Base-by-base conservation (phyloP, 2,888 invertebrate genomes). In the Thereva nobilitata region DNA sequence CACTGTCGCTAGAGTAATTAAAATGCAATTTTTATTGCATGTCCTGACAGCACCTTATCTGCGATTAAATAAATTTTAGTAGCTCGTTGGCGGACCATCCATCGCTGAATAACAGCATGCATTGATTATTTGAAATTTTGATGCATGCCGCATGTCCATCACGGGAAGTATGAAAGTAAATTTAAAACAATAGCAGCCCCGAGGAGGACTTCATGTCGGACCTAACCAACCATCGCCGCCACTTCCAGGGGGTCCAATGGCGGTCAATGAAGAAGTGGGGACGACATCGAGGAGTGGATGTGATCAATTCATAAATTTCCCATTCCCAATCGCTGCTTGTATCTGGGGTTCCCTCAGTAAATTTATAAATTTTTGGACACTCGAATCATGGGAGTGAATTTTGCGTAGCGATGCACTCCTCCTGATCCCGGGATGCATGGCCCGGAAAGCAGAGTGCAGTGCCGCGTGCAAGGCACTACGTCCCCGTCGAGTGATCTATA, bases 1-100 rank as follows among this genome's bases (percentile, higher is more conserved):
- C 79, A 80, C 77, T 80, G 80, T 79, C 79, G 77, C 77, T 79
- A 75, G 76, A 79, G 80, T 79, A 79, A 79, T 79, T 79, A 79
- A 80, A 79, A 74, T 75, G 77, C 79, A 78, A 79, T 80, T 79
- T 79, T 79, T 79, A 77, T 35, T n/a, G n/a, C 5, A 12, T 9
- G n/a, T 3, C 53, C 9, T 37, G 53, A 64, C 34, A 53, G 35
- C 10, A 12, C 9, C 53, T 64, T 54, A 64, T 64, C 64, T 40
- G 6, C 12, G 9, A 44, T 44, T 38, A 12, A 64, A 64, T 64
- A 64, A 64, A 64, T 64, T 54, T 41, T 9, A 9, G 8, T 35
- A 35, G 35, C 8, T 44, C 35, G 44, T 23, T 38, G 4, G 44
- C n/a, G 10, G 41, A 23, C 4, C 10, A 23, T n/a, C 53, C 53